Base-by-base conservation (phyloP, 2,888 invertebrate species). In the Lithophane leautieri region DNA sequence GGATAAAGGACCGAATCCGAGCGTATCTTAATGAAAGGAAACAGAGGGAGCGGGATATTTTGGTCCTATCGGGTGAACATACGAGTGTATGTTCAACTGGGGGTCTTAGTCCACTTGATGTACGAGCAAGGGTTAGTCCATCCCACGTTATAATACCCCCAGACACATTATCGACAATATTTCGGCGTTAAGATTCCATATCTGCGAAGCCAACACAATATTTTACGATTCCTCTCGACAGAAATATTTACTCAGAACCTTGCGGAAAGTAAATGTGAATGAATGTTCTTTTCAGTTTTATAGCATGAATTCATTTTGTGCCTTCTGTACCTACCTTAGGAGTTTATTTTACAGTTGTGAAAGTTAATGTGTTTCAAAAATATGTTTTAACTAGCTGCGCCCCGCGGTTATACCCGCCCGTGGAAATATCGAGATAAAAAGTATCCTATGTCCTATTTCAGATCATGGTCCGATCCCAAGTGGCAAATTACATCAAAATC, bases 11-110 rank as follows among this genome's bases (percentile, higher is more conserved):
- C 84, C 88, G 83, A 91, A 91, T 90, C 89, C 86, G 89, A 88
- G 89, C 89, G 91, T 91, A 91, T 91, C 91, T 91, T 91, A 93
- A 92, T 92, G 91, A 93, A 92, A 91, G 90, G 88, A 91, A 91
- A 90, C 89, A 88, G 88, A 86, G 90, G 86, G 88, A 92, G 89
- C 88, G 87, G 85, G 85, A 89, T 89, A 91, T 92, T 91, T 90
- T 87, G 85, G 85, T 87, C 87, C 88, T 93, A 92, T 93, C 93
- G 90, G 89, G 83, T 87, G 87, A 84, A 91, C 90, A 91, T 89
- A 91, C 89, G 86, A 87, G 87, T 90, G 89, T 91, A 88, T 88
- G 89, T 90, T 89, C 86, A 81, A 82, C 84, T 86, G 71, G 83
- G 88, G 89, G 89, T 89, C 90, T 91, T 91, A 89, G 88, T 91